Base-by-base conservation (phyloP, 1,140 invertebrate genomes). In the Chironomus striatipennis region DNA sequence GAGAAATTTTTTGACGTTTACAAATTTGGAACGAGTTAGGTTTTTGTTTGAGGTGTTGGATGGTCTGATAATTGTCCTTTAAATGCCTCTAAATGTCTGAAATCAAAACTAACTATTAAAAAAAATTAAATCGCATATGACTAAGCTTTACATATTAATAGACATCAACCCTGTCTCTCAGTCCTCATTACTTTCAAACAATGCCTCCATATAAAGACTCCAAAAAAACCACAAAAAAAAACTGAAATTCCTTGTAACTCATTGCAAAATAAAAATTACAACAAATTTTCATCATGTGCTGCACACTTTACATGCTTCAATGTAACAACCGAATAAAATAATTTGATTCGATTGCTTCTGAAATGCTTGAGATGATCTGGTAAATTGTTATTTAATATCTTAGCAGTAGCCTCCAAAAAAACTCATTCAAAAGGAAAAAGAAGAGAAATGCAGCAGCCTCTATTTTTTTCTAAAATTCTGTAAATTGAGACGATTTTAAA, bases 301-400 rank as follows among this genome's bases (percentile, higher is more conserved):
- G 43, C 15, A 47, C 43, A 15, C 43, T 34, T 34, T 47, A 7
- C 15, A 47, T 7, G 8, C 43, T 34, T 34, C 24, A 8, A 47
- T 47, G 43, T 57, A 57, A n/a, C 47, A n/a, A 57, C n/a, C 15
- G 24, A 34, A 34, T 57, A 15, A 57, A 57, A 57, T 57, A 57
- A 57, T 57, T 57, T n/a, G 47, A 57, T 57, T 57, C 15, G 47
- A 57, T 57, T 57, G 47, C 47, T 57, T n/a, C 12, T 57, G 47
- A 57, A 47, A 57, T n/a, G 15, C 12, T n/a, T 5, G 47, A n/a
- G 9, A 15, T 47, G 15, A 15, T 57, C 47, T 57, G 47, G 12
- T 5, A 57, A 57, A 57, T 57, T 57, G 47, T n/a, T 57, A 57
- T 57, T 57, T 57, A 57, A 57, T 57, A 57, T 57, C 47, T 57